A percentile compares a stretch with the other conserved stretches of the same genome.
These are phyloP conservation scores for Caranx melampygus DNA, from an alignment of 2,113 vertebrate genomes.

Conservation along the genomic window DNA sequence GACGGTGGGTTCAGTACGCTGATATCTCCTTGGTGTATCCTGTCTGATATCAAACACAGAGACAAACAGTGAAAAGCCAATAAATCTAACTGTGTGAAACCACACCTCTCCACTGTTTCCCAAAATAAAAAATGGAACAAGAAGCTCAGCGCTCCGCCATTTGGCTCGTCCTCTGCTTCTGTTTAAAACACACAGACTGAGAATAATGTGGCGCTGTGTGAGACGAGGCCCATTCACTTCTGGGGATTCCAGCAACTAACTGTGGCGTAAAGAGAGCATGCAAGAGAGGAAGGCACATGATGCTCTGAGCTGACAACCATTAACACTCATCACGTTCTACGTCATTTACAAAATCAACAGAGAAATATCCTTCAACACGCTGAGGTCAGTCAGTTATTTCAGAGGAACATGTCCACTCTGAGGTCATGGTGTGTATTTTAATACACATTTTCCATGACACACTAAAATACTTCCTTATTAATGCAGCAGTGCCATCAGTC, in stretches of 20 bases:
- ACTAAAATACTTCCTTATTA: too few species aligned
- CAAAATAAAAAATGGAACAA: neutral
- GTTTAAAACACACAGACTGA: slow-evolving; percentile 14
- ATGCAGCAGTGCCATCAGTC: too few species aligned
- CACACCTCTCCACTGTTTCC: slow-evolving; percentile 9
- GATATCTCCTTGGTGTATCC: neutral
- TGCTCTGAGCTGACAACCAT: neutral
- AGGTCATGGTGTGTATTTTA: too few species aligned
- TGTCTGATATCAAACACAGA: slow-evolving; percentile 50
- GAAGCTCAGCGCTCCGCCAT: neutral
- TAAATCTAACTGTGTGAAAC: slow-evolving; percentile 20
- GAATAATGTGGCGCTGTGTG: slow-evolving; percentile 36
- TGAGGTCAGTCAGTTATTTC: too few species aligned
- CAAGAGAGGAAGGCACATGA: neutral
- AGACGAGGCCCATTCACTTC: slow-evolving; percentile 1
- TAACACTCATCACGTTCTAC: too few species aligned
- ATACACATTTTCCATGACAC: too few species aligned
- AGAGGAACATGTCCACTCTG: too few species aligned
- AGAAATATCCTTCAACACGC: too few species aligned
- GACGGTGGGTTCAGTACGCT: too few species aligned
- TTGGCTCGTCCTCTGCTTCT: neutral
- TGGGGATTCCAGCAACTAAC: slow-evolving; percentile 44
- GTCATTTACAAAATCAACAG: too few species aligned
- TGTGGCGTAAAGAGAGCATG: slow-evolving; percentile 30
- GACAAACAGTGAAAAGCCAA: slow-evolving; percentile 9